Evolutionary conservation across 1,140 invertebrate genomes (phyloP).

Genomic region (Brachionus calyciflorus): DNA sequence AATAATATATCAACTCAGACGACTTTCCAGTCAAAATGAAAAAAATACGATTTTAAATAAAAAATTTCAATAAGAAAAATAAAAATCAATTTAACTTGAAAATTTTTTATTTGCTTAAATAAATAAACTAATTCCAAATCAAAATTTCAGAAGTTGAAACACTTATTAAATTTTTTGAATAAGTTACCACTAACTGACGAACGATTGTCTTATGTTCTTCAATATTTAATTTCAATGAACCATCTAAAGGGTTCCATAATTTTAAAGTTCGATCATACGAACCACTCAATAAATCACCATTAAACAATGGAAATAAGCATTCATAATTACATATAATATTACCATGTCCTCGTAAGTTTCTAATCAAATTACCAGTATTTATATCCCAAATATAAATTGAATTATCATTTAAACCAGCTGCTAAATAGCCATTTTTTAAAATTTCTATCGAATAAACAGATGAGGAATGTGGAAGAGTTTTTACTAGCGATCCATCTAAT

Average conservation of each 20-base stretch:
- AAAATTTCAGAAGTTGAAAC: not conserved
- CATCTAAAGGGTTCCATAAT: not conserved
- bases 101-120: too few species aligned
- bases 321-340: not conserved
- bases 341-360: not conserved
- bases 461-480: not conserved
- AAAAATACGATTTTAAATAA: too few species aligned
- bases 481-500: not conserved
- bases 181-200: not conserved
- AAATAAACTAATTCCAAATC: too few species aligned
- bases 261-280: not conserved
- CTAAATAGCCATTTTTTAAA: not conserved
- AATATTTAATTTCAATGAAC: not conserved
- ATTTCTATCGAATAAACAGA: not conserved
- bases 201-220: not conserved
- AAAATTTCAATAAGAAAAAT: too few species aligned
- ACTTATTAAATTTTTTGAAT: not conserved
- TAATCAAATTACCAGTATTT: not conserved
- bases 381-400: not conserved
- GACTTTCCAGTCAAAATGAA: too few species aligned
- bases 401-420: not conserved
- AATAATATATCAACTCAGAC: too few species aligned
- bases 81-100: too few species aligned
- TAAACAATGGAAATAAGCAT: not conserved
- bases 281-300: not conserved